Percentiles rank a stretch among this genome's conserved stretches.
These are phyloP conservation scores for Drosophila cognata DNA, from an alignment of 2,888 invertebrate genomes.

Conservation along the genomic window DNA sequence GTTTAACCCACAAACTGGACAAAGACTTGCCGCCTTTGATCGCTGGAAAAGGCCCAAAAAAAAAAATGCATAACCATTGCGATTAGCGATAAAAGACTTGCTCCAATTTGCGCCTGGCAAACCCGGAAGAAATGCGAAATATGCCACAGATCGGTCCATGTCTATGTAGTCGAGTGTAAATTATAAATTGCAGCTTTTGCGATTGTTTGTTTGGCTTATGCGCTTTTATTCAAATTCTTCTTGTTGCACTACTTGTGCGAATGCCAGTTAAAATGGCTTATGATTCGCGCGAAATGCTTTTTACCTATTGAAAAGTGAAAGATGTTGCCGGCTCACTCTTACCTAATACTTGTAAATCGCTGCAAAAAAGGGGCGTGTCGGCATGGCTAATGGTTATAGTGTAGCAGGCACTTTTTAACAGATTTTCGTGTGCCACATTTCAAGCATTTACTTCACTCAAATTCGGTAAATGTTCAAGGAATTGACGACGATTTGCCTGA, in stretches of 20 bases:
- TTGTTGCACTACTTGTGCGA: constrained; percentile 48
- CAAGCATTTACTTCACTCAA: constrained; percentile 55
- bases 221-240: constrained; percentile 46
- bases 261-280: constrained; percentile 30
- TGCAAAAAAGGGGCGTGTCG: constrained; percentile 45
- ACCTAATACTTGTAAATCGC: constrained; percentile 59
- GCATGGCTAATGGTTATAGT: constrained; percentile 38
- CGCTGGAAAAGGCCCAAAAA: constrained; percentile 25
- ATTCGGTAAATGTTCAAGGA: constrained; percentile 72
- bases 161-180: constrained; percentile 37
- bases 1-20: constrained; percentile 32
- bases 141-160: constrained; percentile 26
- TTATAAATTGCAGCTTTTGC: constrained; percentile 43
- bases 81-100: constrained; percentile 38
- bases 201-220: constrained; percentile 23
- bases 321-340: constrained; percentile 57
- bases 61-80: constrained; percentile 20
- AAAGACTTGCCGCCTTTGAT: constrained; percentile 37
- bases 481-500: constrained; percentile 75
- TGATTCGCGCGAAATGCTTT: constrained; percentile 23
- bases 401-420: constrained; percentile 15
- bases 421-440: constrained; percentile 5
- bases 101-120: constrained; percentile 49
- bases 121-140: constrained; percentile 68
- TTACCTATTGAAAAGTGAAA: constrained; percentile 62